Percentiles rank a stretch among this genome's conserved stretches.
phyloP scores from a whole-genome alignment of 2,888 invertebrate genomes.

The Ornithoptera alexandrae region DNA sequence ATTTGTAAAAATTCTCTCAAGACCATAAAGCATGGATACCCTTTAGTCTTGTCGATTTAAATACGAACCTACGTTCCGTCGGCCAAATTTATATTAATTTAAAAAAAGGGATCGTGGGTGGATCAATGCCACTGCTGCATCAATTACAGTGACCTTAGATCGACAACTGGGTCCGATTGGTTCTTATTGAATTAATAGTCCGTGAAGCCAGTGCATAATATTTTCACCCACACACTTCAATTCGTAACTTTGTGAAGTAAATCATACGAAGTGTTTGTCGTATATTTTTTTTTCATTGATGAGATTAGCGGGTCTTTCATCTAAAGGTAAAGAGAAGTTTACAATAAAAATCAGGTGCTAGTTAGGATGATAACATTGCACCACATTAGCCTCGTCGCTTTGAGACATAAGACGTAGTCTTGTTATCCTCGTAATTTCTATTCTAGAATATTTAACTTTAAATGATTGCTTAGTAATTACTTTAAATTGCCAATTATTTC shows the following conservation, averaged over 20 bases:
- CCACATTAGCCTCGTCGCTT: too few species aligned
- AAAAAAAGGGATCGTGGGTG: constrained; percentile 8
- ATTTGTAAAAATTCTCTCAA: too few species aligned
- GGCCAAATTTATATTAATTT: neutral
- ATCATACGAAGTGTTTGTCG: neutral
- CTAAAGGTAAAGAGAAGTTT: too few species aligned
- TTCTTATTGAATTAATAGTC: constrained; percentile 16
- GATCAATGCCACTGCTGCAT: constrained; percentile 10
- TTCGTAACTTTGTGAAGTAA: neutral
- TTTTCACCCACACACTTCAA: constrained; percentile 9
- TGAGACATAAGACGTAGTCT: too few species aligned
- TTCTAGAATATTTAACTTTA: too few species aligned
- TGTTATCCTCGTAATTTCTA: too few species aligned
- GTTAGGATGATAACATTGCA: too few species aligned
- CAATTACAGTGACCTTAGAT: constrained; percentile 25
- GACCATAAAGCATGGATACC: too few species aligned
- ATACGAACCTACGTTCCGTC: neutral
- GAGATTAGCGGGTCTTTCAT: too few species aligned
- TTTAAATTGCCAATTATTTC: neutral
- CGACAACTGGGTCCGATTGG: constrained; percentile 18
- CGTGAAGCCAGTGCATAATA: constrained; percentile 8
- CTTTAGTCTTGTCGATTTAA: neutral
- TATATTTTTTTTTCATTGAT: too few species aligned
- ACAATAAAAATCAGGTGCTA: too few species aligned
- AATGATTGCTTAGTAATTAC: neutral